Evolutionary conservation across 2,113 vertebrate species (phyloP).

Genomic region (Erythrolamprus reginae): DNA sequence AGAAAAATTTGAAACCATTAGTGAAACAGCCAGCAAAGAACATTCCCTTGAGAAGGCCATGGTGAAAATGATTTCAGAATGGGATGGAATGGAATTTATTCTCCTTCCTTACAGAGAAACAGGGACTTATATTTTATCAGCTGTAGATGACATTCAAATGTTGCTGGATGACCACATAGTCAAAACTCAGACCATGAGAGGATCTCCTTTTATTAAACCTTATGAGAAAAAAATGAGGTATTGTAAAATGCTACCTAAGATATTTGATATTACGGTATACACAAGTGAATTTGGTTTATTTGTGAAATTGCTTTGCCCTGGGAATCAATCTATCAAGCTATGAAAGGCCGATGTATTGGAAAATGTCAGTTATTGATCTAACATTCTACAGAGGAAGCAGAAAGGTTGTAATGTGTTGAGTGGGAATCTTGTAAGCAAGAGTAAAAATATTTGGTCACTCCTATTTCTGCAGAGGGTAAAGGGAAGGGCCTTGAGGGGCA

Average conservation of each 20-base stretch:
- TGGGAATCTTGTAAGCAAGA: not conserved
- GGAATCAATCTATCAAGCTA: not conserved
- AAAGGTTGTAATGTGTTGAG: not conserved
- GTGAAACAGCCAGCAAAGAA: constrained; percentile 82
- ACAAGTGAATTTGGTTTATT: not conserved
- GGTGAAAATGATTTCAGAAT: constrained; percentile 80
- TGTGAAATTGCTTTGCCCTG: not conserved
- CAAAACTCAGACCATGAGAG: constrained; percentile 86
- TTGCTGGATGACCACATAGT: constrained; percentile 86
- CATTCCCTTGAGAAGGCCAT: constrained; percentile 81
- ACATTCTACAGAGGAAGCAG: not conserved
- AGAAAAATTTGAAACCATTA: constrained; percentile 73
- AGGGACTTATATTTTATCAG: constrained; percentile 79
- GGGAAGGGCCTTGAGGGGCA: not conserved
- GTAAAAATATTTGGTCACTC: not conserved
- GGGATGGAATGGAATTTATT: constrained; percentile 75
- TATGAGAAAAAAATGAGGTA: constrained; percentile 79
- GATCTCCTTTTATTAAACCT: constrained; percentile 82
- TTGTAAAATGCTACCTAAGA: constrained; percentile 17
- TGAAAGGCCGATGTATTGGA: not conserved
- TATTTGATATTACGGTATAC: not conserved
- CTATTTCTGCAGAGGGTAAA: not conserved
- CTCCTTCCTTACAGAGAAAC: constrained; percentile 78
- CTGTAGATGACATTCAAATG: constrained; percentile 83
- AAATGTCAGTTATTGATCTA: not conserved